Percentiles rank a stretch among this genome's conserved stretches.
Evolutionary conservation across 2,113 vertebrate genomes (phyloP).

Genomic region (Malurus alboscapulatus): DNA sequence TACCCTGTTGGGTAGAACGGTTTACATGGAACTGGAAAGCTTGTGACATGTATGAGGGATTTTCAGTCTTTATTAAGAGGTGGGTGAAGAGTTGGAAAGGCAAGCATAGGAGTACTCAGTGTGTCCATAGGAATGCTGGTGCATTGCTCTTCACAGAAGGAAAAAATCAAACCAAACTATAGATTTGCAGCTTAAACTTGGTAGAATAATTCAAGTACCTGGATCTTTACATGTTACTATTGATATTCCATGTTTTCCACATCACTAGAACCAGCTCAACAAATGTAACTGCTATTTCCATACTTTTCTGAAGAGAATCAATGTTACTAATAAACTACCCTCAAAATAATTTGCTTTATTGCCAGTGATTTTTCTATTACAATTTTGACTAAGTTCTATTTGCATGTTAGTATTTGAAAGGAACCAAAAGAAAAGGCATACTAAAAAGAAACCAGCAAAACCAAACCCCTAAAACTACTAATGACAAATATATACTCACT

Average conservation of each 20-base stretch:
- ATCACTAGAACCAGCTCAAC: neutral
- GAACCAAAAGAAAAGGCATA: neutral
- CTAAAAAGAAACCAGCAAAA: neutral
- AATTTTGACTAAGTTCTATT: neutral
- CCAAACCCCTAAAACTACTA: neutral
- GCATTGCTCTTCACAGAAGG: neutral
- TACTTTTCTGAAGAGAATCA: neutral
- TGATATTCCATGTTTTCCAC: neutral
- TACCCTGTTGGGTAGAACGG: fast-evolving
- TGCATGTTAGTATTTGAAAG: neutral
- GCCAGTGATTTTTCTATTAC: neutral
- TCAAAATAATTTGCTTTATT: neutral
- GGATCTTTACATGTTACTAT: neutral
- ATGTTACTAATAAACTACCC: neutral
- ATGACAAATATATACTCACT: neutral
- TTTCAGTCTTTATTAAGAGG: neutral
- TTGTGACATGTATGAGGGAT: fast-evolving
- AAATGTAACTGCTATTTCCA: neutral
- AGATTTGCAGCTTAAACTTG: neutral
- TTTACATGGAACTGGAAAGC: neutral
- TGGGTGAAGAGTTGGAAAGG: neutral
- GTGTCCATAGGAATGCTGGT: neutral
- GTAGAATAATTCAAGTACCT: neutral
- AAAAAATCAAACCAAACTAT: neutral
- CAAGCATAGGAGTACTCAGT: neutral